phyloP scores from a whole-genome alignment of 2,888 invertebrate species.

The Lottia gigantea region DNA sequence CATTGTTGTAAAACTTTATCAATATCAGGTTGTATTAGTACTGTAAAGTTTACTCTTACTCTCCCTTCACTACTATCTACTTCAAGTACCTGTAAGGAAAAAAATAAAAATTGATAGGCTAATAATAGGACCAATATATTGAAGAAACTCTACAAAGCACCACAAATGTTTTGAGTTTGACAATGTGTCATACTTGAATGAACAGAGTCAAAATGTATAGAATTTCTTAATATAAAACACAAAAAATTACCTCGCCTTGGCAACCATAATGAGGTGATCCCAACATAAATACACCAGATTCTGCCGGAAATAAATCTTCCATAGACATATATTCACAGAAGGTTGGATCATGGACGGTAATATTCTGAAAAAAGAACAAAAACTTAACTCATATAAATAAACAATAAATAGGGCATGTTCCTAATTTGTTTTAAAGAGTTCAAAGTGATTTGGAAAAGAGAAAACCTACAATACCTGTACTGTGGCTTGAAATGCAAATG shows the following conservation, averaged over 20 bases:
- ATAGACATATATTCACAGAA: conserved; percentile 70
- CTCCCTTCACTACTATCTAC: conserved; percentile 48
- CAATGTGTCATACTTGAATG: no score
- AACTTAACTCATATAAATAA: background rate
- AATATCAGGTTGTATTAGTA: conserved; percentile 60
- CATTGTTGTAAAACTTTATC: conserved; percentile 36
- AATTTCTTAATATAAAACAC: no score
- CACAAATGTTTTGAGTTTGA: no score
- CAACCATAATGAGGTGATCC: conserved; percentile 85
- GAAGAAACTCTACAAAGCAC: no score
- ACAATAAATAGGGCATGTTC: no score
- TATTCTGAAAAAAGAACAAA: conserved; percentile 47
- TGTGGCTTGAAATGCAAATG: conserved; percentile 79
- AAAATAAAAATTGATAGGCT: no score
- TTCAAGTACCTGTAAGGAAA: conserved; percentile 47
- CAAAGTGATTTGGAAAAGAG: no score
- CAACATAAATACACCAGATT: conserved; percentile 80
- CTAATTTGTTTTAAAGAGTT: no score
- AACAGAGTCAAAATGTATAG: no score
- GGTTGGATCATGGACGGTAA: conserved; percentile 66
- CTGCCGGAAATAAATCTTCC: conserved; percentile 78
- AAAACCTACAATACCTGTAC: conserved; percentile 70
- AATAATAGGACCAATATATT: no score
- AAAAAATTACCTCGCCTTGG: conserved; percentile 76
- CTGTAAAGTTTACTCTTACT: conserved; percentile 57